These are phyloP conservation scores for Lagria hirta DNA, from an alignment of 2,888 invertebrate species.

Conservation along the genomic window DNA sequence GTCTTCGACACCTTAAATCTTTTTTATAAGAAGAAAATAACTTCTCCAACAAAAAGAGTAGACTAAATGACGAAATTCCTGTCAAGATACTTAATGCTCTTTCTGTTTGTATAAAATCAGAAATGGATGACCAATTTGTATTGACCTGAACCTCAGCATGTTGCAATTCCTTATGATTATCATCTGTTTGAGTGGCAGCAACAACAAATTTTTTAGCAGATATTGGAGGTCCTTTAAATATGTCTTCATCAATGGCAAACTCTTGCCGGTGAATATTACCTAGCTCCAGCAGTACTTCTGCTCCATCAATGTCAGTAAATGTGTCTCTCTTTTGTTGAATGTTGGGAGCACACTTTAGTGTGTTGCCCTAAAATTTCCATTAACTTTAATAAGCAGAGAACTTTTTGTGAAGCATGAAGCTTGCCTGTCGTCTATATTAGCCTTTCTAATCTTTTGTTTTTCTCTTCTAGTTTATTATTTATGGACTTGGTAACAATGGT, in stretches of 20 bases:
- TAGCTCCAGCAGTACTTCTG: neutral
- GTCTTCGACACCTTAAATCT: constrained; percentile 1
- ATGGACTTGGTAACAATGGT: constrained; percentile 1
- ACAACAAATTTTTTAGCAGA: constrained; percentile 1
- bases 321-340: neutral
- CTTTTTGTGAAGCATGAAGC: neutral
- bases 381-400: neutral
- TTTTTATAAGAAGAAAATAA: neutral
- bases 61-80: constrained; percentile 1
- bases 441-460: no score
- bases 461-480: constrained; percentile 1
- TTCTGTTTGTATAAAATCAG: neutral
- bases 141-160: constrained; percentile 1
- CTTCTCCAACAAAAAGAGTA: neutral
- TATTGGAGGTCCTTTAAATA: neutral
- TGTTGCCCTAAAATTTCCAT: neutral
- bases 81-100: neutral
- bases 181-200: neutral
- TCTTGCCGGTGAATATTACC: neutral
- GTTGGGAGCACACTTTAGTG: neutral
- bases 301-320: constrained; percentile 2
- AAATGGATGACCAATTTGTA: neutral
- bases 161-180: neutral
- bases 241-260: neutral
- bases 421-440: no score